These are phyloP conservation scores for Pseudonaja textilis DNA, from an alignment of 2,113 vertebrate species.

Conservation along the genomic window DNA sequence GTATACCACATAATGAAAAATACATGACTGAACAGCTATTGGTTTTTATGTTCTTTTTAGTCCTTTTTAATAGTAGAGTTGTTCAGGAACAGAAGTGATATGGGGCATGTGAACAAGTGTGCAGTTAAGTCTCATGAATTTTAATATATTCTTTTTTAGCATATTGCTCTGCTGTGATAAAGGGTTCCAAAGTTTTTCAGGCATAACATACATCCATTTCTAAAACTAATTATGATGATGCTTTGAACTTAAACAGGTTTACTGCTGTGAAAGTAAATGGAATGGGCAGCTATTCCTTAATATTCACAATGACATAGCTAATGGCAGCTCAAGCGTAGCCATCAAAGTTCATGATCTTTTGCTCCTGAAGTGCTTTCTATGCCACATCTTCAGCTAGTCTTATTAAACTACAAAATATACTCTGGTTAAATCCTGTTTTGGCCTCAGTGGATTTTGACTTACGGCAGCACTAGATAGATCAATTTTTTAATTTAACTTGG, in stretches of 20 bases:
- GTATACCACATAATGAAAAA: background rate
- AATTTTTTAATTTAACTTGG: background rate
- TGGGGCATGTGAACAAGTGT: background rate
- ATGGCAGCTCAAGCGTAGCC: background rate
- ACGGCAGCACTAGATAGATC: background rate
- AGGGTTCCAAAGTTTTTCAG: background rate
- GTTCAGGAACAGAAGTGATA: background rate
- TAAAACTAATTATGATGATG: background rate
- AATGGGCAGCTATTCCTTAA: background rate
- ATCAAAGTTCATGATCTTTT: background rate
- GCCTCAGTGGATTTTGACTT: background rate
- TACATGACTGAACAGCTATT: background rate
- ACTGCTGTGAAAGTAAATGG: background rate
- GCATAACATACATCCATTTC: background rate
- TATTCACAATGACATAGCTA: background rate
- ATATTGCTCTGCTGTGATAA: background rate
- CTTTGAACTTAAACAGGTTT: constrained; percentile 12
- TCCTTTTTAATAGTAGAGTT: background rate
- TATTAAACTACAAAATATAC: background rate
- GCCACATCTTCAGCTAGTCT: background rate
- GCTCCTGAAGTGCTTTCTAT: background rate
- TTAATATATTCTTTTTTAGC: background rate
- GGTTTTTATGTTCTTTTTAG: background rate
- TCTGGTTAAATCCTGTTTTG: background rate
- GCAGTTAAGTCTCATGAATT: background rate